A percentile compares a stretch with the other conserved stretches of the same genome.
Conservation (phyloP, 1,140 invertebrate species). For the Hyposmocoma kahamanoa region DNA sequence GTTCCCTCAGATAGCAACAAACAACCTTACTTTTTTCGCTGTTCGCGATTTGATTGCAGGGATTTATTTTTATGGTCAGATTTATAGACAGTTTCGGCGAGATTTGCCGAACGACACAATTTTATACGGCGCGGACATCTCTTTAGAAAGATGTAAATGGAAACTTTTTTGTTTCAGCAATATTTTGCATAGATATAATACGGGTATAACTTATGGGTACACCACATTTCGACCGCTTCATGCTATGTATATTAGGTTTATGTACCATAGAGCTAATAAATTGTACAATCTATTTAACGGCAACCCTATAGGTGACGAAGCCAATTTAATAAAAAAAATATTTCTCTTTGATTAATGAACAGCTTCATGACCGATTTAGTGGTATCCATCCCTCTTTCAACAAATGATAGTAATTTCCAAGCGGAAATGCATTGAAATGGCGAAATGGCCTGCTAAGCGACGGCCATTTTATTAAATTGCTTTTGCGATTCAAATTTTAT, state of each 20-base stretch:
- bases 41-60: slow-evolving; percentile 68
- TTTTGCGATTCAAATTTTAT: slow-evolving; percentile 51
- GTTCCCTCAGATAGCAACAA: slow-evolving; percentile 56
- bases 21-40: slow-evolving; percentile 65
- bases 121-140: slow-evolving; percentile 32
- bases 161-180: no score
- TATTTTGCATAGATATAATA: no score
- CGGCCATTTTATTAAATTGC: slow-evolving; percentile 54
- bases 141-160: slow-evolving; percentile 29
- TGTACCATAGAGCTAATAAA: no score
- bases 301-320: neutral
- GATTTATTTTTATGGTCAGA: slow-evolving; percentile 70
- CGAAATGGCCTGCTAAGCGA: slow-evolving; percentile 62
- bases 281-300: no score
- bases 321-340: neutral
- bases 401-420: slow-evolving; percentile 65
- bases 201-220: no score
- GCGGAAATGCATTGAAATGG: slow-evolving; percentile 66
- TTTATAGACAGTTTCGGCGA: slow-evolving; percentile 60
- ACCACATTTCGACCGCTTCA: no score
- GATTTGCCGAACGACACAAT: slow-evolving; percentile 43
- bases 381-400: slow-evolving; percentile 49
- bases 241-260: no score
- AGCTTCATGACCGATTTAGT: slow-evolving; percentile 36
- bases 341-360: slow-evolving; percentile 28